Evolutionary conservation across 2,888 invertebrate species (phyloP), one percentile per base, ranked within the genome.

Genomic region (Napeogenes sylphis): DNA sequence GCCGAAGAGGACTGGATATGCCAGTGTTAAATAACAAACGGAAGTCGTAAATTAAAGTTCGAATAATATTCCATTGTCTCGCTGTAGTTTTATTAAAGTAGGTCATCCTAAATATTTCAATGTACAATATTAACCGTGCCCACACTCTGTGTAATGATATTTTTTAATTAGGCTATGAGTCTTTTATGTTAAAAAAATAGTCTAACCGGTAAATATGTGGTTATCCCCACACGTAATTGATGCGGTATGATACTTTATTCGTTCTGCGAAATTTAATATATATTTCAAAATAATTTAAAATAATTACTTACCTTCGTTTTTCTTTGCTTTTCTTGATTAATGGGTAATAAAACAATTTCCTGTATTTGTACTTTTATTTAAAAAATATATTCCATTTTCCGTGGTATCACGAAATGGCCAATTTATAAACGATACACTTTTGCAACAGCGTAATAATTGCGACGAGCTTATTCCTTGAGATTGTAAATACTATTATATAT

Each of bases 131-230:
- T 8, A 30, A 30, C 8, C 57, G 42, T 47, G 69, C 75, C 77
- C 73, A 75, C 79, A 81, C 82, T 82, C 79, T 76, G 75, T 78
- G 73, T 79, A 79, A 84, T 84, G 78, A 80, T 78, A 76, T 82
- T 79, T 79, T 78, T 83, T 76, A 78, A 82, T 83, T 79, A 84
- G 79, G 80, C 80, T 79, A 81, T 82, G 81, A 76, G 79, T 81
- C 82, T 83, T 84, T 84, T 80, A 83, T 82, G 84, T 81, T 76
- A 75, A 74, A 75, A 76, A 78, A 82, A 78, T 77, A 80, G 6
- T 14, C 47, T 47, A 14, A 47, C 4, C 14, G 6, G 14, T 47
- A 14, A 47, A n/a, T 47, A 47, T 47, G 6, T 14, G 47, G 21
- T 21, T 21, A 21, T 21, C 21, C 21, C 21, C 21, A 21, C 21